These are phyloP conservation scores for Xerus rutilus DNA, from an alignment of 2,797 vertebrate genomes.

Conservation along the genomic window DNA sequence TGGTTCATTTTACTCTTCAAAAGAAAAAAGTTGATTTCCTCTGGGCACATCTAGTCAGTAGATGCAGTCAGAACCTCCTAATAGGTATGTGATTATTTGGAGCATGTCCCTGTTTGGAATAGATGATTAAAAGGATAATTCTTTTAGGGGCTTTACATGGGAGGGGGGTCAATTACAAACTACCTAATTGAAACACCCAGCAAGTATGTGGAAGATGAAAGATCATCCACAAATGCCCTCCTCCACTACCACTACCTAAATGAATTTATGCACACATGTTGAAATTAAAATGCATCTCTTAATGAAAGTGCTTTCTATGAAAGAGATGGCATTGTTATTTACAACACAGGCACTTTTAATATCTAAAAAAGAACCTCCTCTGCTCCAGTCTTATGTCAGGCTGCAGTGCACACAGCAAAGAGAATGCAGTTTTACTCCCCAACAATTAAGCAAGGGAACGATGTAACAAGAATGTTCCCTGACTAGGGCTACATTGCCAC, in stretches of 20 bases:
- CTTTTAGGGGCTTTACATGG: background rate
- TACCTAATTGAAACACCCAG: conserved; percentile 49
- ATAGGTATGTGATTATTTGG: background rate
- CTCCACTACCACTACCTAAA: background rate
- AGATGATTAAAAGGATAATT: background rate
- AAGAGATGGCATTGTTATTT: conserved; percentile 68
- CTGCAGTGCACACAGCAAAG: background rate
- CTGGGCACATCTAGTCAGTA: background rate
- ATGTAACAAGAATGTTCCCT: background rate
- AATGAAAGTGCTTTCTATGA: conserved; percentile 58
- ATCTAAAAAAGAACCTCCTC: conserved; percentile 56
- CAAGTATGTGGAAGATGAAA: conserved; percentile 41
- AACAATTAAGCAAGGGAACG: background rate
- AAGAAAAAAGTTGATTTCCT: background rate
- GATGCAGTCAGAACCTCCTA: background rate
- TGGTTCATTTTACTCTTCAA: conserved; percentile 12
- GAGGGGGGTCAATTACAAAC: background rate
- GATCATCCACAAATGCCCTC: background rate
- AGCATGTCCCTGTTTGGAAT: background rate
- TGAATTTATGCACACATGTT: conserved; percentile 47
- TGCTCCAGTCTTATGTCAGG: background rate
- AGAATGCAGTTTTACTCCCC: background rate
- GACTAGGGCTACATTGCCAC: background rate
- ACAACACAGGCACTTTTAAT: conserved; percentile 56
- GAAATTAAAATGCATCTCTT: conserved; percentile 66